These are phyloP conservation scores for Ophioninae sp. DNA, from an alignment of 2,888 invertebrate genomes.

Conservation along the genomic window DNA sequence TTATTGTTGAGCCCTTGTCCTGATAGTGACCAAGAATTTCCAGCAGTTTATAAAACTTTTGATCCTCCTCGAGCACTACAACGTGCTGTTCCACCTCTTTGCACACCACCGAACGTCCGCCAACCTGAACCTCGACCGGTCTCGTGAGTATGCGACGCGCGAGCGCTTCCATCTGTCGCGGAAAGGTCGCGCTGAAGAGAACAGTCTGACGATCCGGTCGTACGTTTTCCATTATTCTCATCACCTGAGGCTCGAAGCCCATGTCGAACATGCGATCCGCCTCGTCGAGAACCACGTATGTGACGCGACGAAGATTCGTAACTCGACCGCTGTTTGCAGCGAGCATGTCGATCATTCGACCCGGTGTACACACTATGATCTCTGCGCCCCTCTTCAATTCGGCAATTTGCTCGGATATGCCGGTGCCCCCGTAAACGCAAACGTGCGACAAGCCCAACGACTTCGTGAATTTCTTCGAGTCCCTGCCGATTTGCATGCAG, in stretches of 20 bases:
- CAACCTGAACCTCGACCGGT: constrained; percentile 98
- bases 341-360: constrained; percentile 99
- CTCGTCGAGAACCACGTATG: constrained; percentile 98
- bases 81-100: constrained; percentile 98
- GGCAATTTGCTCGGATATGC: constrained; percentile 97
- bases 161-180: constrained; percentile 99
- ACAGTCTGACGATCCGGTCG: constrained; percentile 98
- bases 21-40: constrained; percentile 98
- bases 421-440: constrained; percentile 99
- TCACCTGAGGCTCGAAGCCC: constrained; percentile 99
- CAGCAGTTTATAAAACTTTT: constrained; percentile 97
- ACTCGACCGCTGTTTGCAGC: constrained; percentile 99
- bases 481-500: constrained; percentile 99
- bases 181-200: constrained; percentile 99
- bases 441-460: constrained; percentile 92
- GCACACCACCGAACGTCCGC: constrained; percentile 97
- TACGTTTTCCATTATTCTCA: constrained; percentile 98
- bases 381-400: constrained; percentile 98
- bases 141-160: constrained; percentile 95
- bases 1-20: constrained; percentile 95
- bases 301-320: constrained; percentile 97
- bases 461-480: constrained; percentile 97
- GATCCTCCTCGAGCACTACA: constrained; percentile 96
- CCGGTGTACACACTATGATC: constrained; percentile 99
- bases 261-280: constrained; percentile 99